Base-by-base conservation (phyloP, 2,888 invertebrate genomes). In the Acanthoscelides obtectus region DNA sequence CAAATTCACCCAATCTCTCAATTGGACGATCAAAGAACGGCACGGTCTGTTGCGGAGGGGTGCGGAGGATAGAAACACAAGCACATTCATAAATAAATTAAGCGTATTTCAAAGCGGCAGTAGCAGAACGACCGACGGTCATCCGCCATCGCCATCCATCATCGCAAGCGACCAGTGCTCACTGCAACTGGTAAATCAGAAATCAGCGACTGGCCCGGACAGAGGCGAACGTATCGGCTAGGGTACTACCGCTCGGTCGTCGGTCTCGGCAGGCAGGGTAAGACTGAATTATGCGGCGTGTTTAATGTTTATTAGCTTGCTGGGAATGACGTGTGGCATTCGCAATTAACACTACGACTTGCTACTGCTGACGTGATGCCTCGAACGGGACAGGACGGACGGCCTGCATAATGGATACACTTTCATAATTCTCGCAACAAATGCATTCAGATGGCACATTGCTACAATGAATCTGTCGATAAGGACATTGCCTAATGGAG, bases 221-320 rank as follows among this genome's bases (percentile, higher is more conserved):
- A 45, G 3, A 3, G 8, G 1, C 78, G 74, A 77, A 78, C 77
- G 75, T 75, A 75, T 79, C 77, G 8, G 1, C 78, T 74, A 77
- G 79, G 78, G 75, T 75, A 75, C 79, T 78, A 78, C 79, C 77
- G 79, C 78, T 78, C 77, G 79, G 78, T 78, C 76, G 74, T 73
- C 76, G 74, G 77, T 73, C 73, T n/a, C n/a, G 79, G 79, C 80
- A 82, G 80, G 80, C 81, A 81, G 82, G 80, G 81, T 84, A 84
- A 84, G 84, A 84, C 83, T 84, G 82, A 84, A 84, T 84, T 83
- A 84, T 84, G 82, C 83, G 82, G 81, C 81, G 83, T 84, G 84
- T 84, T 84, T 83, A 84, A 84, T 84, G 84, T 84, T 84, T 84
- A 84, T 84, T 84, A 84, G 84, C 81, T 82, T 80, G 82, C 82